These are phyloP conservation scores for Catharus bicknelli DNA, from an alignment of 2,113 vertebrate genomes.

Conservation along the genomic window DNA sequence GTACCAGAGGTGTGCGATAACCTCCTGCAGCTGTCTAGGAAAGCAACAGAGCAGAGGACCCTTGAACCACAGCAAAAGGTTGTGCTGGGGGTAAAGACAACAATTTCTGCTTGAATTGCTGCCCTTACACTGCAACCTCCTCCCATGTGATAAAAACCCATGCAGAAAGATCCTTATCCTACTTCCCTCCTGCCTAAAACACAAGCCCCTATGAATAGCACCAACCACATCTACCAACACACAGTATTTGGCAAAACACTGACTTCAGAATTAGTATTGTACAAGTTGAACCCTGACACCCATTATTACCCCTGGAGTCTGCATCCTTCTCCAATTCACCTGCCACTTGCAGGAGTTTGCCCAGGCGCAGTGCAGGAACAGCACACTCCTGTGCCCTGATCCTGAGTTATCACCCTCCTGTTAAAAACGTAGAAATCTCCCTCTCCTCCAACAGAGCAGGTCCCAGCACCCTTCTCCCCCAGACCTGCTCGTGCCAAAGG, in stretches of 20 bases:
- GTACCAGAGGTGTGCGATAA: background rate
- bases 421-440: background rate
- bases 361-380: background rate
- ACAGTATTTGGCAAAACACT: background rate
- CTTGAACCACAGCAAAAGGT: background rate
- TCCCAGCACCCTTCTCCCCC: background rate
- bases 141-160: background rate
- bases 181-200: background rate
- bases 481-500: background rate
- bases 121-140: background rate
- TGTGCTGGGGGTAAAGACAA: background rate
- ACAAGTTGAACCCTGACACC: background rate
- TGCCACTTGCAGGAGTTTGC: background rate
- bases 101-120: background rate
- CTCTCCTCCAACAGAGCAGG: background rate
- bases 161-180: background rate
- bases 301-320: too few relatives aligned
- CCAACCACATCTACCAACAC: accelerated
- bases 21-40: background rate
- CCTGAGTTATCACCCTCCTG: background rate
- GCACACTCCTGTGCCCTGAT: accelerated
- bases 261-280: background rate
- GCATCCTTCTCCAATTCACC: background rate
- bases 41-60: background rate
- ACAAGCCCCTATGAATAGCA: background rate